These are phyloP conservation scores for Lapara coniferarum DNA, from an alignment of 2,888 invertebrate genomes.

Conservation along the genomic window DNA sequence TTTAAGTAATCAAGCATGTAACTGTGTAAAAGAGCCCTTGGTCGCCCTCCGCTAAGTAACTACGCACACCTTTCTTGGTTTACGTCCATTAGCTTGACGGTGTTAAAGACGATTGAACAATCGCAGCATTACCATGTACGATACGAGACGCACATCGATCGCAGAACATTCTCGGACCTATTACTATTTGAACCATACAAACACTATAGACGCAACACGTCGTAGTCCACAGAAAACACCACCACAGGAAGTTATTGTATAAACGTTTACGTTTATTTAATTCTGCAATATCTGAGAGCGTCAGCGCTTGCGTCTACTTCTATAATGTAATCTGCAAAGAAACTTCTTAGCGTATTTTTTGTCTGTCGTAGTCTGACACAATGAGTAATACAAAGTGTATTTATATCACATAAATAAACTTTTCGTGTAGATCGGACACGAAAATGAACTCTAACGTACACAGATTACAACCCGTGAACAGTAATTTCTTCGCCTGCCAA, in stretches of 20 bases:
- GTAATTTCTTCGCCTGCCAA: slow-evolving; percentile 6
- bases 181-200: background rate
- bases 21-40: background rate
- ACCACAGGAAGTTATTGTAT: slow-evolving; percentile 36
- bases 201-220: slow-evolving; percentile 20
- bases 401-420: slow-evolving; percentile 19
- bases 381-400: slow-evolving; percentile 21
- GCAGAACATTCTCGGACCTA: too few relatives aligned
- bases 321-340: slow-evolving; percentile 25
- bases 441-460: slow-evolving; percentile 12
- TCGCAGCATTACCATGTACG: background rate
- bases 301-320: slow-evolving; percentile 30
- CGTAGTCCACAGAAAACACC: slow-evolving; percentile 34
- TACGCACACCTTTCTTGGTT: slow-evolving; percentile 2
- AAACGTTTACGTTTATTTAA: slow-evolving; percentile 41
- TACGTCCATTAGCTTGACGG: slow-evolving; percentile 4
- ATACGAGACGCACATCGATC: background rate
- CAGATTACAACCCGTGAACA: background rate
- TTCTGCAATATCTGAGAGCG: slow-evolving; percentile 37
- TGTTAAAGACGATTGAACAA: slow-evolving; percentile 1
- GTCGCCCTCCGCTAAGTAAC: slow-evolving; percentile 1
- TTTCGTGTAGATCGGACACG: slow-evolving; percentile 3
- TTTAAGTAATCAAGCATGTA: background rate
- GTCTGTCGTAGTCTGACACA: slow-evolving; percentile 22
- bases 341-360: slow-evolving; percentile 24